Percentiles rank a stretch among this genome's conserved stretches.
These are phyloP conservation scores for Megalops atlanticus DNA, from an alignment of 2,113 vertebrate genomes.

Conservation along the genomic window DNA sequence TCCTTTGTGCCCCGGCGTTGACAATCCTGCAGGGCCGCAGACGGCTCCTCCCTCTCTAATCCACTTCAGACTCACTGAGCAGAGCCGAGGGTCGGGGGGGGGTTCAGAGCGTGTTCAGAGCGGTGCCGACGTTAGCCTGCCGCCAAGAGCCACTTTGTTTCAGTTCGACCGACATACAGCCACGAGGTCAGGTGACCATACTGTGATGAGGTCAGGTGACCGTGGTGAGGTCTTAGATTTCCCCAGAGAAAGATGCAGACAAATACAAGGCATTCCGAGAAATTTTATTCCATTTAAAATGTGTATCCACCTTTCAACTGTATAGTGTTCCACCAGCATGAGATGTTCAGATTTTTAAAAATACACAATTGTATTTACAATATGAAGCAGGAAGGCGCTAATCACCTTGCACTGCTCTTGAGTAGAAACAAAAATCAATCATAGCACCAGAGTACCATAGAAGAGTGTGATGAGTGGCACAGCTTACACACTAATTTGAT, in stretches of 20 bases:
- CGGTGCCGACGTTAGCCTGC: neutral
- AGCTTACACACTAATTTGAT: too few relatives aligned
- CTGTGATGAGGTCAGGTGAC: neutral
- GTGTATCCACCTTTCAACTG: too few relatives aligned
- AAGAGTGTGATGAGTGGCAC: too few relatives aligned
- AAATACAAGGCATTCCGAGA: too few relatives aligned
- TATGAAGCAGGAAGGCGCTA: too few relatives aligned
- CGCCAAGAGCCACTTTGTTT: neutral
- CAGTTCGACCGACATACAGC: neutral
- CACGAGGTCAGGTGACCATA: too few relatives aligned
- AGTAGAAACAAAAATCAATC: too few relatives aligned
- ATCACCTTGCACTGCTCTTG: too few relatives aligned
- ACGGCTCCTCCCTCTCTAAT: neutral
- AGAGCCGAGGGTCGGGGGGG: neutral
- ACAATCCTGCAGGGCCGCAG: neutral
- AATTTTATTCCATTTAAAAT: too few relatives aligned
- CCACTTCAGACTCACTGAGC: neutral
- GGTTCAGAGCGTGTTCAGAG: neutral
- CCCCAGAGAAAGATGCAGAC: neutral
- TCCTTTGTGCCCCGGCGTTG: neutral
- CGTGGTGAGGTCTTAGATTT: neutral
- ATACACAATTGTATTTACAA: too few relatives aligned
- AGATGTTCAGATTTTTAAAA: neutral
- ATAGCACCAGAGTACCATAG: too few relatives aligned
- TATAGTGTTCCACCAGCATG: neutral